Evolutionary conservation across 2,113 vertebrate genomes (phyloP), one percentile per base, ranked within the genome.

Genomic region (Caloenas nicobarica): DNA sequence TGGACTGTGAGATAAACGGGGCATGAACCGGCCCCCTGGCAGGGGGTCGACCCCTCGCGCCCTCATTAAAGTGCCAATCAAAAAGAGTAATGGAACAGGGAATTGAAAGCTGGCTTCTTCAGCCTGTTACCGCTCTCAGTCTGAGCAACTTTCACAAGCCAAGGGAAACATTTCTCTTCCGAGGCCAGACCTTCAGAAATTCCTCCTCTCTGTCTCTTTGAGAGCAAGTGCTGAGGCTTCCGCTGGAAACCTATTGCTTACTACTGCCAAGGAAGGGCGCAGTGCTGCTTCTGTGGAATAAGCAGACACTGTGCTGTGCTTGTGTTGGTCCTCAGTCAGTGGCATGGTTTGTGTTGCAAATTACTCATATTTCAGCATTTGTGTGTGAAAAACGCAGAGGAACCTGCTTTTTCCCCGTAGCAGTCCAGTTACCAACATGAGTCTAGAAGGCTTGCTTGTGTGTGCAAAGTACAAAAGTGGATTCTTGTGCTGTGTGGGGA

Each of bases 51-150:
- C 98, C 98, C 97, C 97, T 96, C 86, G 96, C 98, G 97, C 98
- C 99, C 98, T 99, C 99, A 99, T 99, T 99, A 99, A 99, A 98
- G 98, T 98, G 99, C 99, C 99, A 98, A 97, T 98, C 98, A 98
- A 97, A 97, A 98, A 99, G 99, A 99, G 97, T 99, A 99, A 99
- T 99, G 98, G 98, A 95, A 97, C 66, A 91, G 89, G 98, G 97
- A 95, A 96, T 97, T 98, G 96, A 98, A 86, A 86, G 71, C 76
- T 42, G 93, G 82, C 96, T 94, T 64, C 93, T 89, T 64, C 87
- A 19, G 92, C 73, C 62, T 54, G 48, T 79, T 83, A 17, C 80
- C 1, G 58, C 24, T 23, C 72, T 54, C 83, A 2, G 80, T 1
- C 81, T 72, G 31, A 71, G 94, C 87, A 34, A 53, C 80, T 36